Percentiles rank a stretch among this genome's conserved stretches.
These are phyloP conservation scores for Agonum fuliginosum DNA, from an alignment of 2,888 invertebrate species.

Conservation along the genomic window DNA sequence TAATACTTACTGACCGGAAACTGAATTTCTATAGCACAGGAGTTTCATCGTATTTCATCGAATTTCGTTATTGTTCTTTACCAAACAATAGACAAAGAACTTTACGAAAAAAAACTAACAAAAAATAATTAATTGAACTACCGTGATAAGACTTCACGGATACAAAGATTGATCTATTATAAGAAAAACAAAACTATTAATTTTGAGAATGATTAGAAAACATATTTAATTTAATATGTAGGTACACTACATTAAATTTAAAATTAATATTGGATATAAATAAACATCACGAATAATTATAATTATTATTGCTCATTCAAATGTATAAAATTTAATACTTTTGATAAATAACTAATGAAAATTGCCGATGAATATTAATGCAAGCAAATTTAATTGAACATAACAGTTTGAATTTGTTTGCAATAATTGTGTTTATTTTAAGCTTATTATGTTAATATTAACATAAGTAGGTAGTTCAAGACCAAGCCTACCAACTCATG, in stretches of 20 bases:
- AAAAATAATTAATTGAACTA: constrained; percentile 11
- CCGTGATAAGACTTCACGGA: background rate
- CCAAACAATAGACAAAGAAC: constrained; percentile 13
- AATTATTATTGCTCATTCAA: constrained; percentile 14
- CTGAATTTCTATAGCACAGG: background rate
- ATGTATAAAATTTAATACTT: constrained; percentile 6
- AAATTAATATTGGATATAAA: no score
- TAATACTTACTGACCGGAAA: constrained; percentile 20
- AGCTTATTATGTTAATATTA: background rate
- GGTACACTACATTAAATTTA: no score
- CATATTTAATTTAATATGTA: no score
- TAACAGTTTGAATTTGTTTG: background rate
- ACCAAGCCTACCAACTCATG: background rate
- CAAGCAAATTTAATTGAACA: constrained; percentile 7
- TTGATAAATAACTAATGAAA: constrained; percentile 14
- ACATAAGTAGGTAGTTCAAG: background rate
- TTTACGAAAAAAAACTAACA: background rate
- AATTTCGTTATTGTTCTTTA: background rate
- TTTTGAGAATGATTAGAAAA: no score
- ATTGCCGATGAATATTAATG: constrained; percentile 3
- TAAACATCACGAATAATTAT: no score
- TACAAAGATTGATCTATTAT: no score
- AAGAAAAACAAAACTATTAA: no score
- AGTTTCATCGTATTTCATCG: background rate
- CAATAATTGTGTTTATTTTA: background rate